A percentile compares a stretch with the other conserved stretches of the same genome.
These are phyloP conservation scores for Helobdella robusta DNA, from an alignment of 2,888 invertebrate species.

Conservation along the genomic window DNA sequence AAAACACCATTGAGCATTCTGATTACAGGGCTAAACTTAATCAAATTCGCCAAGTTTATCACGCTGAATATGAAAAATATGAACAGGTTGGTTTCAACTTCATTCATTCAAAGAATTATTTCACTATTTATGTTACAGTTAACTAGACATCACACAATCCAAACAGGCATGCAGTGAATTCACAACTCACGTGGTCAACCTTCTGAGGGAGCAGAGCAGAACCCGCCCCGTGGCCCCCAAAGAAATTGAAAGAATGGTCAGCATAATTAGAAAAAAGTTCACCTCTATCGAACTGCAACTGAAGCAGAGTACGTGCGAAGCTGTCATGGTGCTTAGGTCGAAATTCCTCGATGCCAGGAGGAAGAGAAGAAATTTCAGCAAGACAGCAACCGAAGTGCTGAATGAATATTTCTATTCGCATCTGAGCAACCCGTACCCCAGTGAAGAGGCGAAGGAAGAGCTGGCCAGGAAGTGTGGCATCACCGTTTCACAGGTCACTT, in stretches of 20 bases:
- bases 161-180: conserved; percentile 93
- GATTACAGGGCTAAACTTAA: conserved; percentile 97
- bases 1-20: conserved; percentile 78
- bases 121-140: too few species aligned
- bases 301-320: conserved; percentile 98
- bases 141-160: too few species aligned
- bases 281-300: conserved; percentile 63
- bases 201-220: conserved; percentile 87
- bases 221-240: conserved; percentile 93
- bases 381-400: conserved; percentile 96
- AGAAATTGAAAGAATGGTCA: conserved; percentile 72
- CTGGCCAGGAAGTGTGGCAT: conserved; percentile 97
- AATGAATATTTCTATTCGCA: conserved; percentile 99
- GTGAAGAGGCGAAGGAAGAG: conserved; percentile 98
- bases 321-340: conserved; percentile 94
- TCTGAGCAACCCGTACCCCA: conserved; percentile 97
- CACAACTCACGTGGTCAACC: conserved; percentile 98
- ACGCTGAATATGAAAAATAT: conserved; percentile 97
- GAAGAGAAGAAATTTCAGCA: conserved; percentile 97
- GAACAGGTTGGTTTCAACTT: conserved; percentile 62
- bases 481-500: conserved; percentile 85
- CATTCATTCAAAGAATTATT: too few species aligned
- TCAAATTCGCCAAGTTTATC: conserved; percentile 96
- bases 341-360: conserved; percentile 63
- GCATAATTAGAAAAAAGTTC: conserved; percentile 50